Evolutionary conservation across 1,140 invertebrate species (phyloP).

Genomic region (Sitophilus oryzae): DNA sequence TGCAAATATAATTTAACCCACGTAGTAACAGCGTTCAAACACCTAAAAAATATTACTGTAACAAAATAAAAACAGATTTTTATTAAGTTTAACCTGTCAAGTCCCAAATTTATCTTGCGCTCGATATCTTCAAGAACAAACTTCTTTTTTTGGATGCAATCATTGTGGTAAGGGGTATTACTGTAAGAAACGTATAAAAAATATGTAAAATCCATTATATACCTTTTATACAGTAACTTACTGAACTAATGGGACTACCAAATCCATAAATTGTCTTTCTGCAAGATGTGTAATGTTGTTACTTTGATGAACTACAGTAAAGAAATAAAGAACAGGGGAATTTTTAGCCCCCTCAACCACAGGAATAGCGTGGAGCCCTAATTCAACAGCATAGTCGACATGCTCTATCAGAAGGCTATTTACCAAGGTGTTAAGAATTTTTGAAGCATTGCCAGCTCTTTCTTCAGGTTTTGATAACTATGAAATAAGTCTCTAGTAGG

Average conservation of each 20-base stretch:
- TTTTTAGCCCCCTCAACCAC: constrained; percentile 75
- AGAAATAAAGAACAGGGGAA: constrained; percentile 86
- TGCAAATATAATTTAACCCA: constrained; percentile 90
- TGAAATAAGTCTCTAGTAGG: constrained; percentile 34
- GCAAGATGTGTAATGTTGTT: constrained; percentile 94
- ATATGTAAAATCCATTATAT: no score
- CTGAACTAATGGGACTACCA: constrained; percentile 81
- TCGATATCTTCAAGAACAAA: constrained; percentile 83
- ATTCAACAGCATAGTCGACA: constrained; percentile 92
- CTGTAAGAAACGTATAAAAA: constrained; percentile 47
- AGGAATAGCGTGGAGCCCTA: constrained; percentile 87
- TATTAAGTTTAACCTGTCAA: constrained; percentile 57
- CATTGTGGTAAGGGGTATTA: constrained; percentile 80
- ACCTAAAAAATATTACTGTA: constrained; percentile 47
- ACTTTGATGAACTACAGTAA: constrained; percentile 89
- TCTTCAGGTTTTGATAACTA: constrained; percentile 78
- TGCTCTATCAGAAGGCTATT: constrained; percentile 87
- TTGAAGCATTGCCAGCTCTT: constrained; percentile 70
- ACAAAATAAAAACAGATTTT: background rate
- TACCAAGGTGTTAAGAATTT: constrained; percentile 81
- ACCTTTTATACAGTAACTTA: no score
- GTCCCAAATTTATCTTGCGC: constrained; percentile 81
- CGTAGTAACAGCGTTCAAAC: constrained; percentile 78
- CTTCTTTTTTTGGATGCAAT: constrained; percentile 84
- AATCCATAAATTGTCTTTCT: constrained; percentile 91